Base-by-base conservation (phyloP, 1,140 invertebrate species). In the Drosophila jambulina region DNA sequence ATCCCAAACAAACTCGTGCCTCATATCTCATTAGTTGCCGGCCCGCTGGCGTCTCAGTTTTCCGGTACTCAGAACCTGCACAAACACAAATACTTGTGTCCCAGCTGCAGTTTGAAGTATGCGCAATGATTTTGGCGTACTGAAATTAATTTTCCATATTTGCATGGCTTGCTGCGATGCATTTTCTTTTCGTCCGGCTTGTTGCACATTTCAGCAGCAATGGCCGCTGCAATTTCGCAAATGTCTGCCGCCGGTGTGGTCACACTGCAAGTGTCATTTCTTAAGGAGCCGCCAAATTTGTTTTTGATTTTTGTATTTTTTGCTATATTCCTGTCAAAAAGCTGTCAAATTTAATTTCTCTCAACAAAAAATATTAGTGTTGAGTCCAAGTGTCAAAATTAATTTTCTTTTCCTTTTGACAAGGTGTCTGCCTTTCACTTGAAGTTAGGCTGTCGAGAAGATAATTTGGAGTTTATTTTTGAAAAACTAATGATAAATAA, bases 191-290 rank as follows among this genome's bases (percentile, higher is more conserved):
- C 12, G 13, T 21, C 15, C 27, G 34, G 67, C 42, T 58, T 59
- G 32, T 49, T 57, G 43, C 69, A 40, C 19, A 43, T 72, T 48
- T 27, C 32, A 71, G 38, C 42, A 71, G 38, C 34, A 71, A 71
- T 71, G 51, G 49, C 69, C 38, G 64, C 65, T 48, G 38, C 32
- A 25, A 27, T 38, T 38, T 36, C 21, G 19, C 34, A 6, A 49
- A 19, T 15, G 10, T 40, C 42, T 9, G 42, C 17, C 0, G 13
- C 3, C 8, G 38, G 27, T 49, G 27, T 58, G 69, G 69, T 40
- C 3, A 72, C 69, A 58, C 69, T 72, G 46, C 7, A 15, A 25
- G 10, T n/a, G 9, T 3, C 10, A 15, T 34, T 65, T 29, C 10
- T 43, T 9, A 25, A 34, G 2, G 5, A 25, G 21, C 65, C 65